Conservation (phyloP, 2,888 invertebrate species). For the Deilephila elpenor region DNA sequence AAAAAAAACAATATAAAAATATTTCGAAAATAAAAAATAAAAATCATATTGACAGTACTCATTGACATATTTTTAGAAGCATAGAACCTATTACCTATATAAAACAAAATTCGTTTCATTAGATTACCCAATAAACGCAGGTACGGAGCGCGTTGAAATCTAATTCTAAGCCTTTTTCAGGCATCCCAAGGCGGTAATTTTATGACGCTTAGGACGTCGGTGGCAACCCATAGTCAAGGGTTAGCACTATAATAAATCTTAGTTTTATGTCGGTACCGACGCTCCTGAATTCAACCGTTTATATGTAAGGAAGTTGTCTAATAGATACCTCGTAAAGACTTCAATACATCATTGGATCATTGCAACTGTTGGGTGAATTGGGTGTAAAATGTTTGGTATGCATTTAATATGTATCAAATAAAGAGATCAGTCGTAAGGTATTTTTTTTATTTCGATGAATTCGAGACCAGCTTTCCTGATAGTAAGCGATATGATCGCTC, state of each 20-base stretch:
- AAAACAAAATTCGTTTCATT: not conserved
- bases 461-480: no score
- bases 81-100: not conserved
- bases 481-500: no score
- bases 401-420: no score
- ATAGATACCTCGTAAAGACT: not conserved
- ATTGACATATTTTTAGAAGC: not conserved
- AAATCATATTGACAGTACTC: no score
- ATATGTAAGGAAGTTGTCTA: slow-evolving; percentile 35
- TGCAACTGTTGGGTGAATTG: no score
- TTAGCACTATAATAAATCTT: slow-evolving; percentile 60
- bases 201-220: slow-evolving; percentile 34
- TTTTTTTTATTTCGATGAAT: no score
- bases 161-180: slow-evolving; percentile 19
- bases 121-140: not conserved
- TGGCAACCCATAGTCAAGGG: slow-evolving; percentile 42
- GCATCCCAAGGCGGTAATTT: slow-evolving; percentile 8
- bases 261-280: slow-evolving; percentile 55
- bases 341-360: no score
- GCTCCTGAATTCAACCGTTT: slow-evolving; percentile 61
- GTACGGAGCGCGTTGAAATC: not conserved
- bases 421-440: no score
- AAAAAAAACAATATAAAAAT: no score
- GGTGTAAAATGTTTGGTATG: no score
- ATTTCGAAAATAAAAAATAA: no score